Base-by-base conservation (phyloP, 2,797 vertebrate species). In the Botia kubotai region DNA sequence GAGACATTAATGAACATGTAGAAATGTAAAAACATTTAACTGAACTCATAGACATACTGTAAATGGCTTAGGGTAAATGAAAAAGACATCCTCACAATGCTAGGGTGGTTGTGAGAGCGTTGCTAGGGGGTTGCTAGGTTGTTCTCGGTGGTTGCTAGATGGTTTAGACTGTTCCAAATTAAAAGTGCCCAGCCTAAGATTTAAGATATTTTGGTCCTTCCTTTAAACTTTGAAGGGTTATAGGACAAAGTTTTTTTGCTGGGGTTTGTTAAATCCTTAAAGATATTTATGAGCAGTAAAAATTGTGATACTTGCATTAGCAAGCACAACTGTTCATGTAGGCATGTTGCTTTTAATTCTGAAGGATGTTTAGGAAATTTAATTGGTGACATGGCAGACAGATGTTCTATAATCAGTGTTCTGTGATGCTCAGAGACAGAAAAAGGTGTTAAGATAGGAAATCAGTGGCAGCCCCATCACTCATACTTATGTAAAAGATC, bases 371-470 rank as follows among this genome's bases (percentile, higher is more conserved):
- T 29, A 74, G 36, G 16, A 71, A 68, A 79, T 71, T 36, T 80
- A 69, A 77, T 75, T 57, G 82, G 55, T 71, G 66, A 72, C 68
- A 58, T 53, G 53, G 55, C 16, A 55, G 69, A 77, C 19, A 66
- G 36, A 81, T 67, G 55, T 74, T 80, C 58, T 16, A 43, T 57
- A 50, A 68, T 36, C 57, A 36, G 39, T 13, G 52, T 75, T 65
- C 57, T 63, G 70, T 39, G 23, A 77, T 39, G 72, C 76, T 62
- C 17, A 26, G 21, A 67, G 73, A 80, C 73, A 77, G 23, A n/a
- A 57, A 69, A 58, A 79, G 43, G 66, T 84, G 73, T 70, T 86
- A 57, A 74, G 26, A 73, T 75, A 76, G 63, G 46, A 84, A 84
- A 82, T 82, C 75, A 55, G 70, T 73, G 76, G 10, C 57, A 71